Conservation (phyloP, 2,797 vertebrate species). For the Eurystomus glaucurus region DNA sequence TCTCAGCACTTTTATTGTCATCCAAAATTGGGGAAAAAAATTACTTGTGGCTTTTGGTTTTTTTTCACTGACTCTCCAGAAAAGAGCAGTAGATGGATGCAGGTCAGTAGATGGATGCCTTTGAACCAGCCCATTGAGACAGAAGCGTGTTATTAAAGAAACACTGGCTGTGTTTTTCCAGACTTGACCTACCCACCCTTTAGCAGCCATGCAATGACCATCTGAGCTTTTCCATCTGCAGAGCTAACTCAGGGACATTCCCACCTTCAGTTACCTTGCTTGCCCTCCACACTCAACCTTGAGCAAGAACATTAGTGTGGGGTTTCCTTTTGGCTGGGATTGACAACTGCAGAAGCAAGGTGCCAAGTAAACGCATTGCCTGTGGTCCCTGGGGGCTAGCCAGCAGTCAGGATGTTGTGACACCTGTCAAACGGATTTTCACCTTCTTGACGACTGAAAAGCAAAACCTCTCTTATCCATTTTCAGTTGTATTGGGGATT, state of each 20-base stretch:
- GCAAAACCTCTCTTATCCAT: slow-evolving; percentile 52
- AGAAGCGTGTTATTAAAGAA: not conserved
- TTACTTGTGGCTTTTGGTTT: not conserved
- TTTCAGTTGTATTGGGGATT: slow-evolving; percentile 68
- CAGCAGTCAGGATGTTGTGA: slow-evolving; percentile 74
- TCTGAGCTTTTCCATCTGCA: not conserved
- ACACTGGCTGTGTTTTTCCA: not conserved
- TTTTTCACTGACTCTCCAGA: not conserved
- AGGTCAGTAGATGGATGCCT: not conserved
- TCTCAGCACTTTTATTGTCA: not conserved
- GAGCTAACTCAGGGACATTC: not conserved
- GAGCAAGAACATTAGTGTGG: slow-evolving; percentile 4
- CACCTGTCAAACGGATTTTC: slow-evolving; percentile 73
- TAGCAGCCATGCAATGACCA: not conserved
- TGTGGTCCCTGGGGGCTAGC: slow-evolving; percentile 15
- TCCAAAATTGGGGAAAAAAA: not conserved
- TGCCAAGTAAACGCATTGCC: not conserved
- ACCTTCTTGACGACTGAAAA: slow-evolving; percentile 65
- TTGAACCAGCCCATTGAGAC: not conserved
- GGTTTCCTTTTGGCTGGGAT: slow-evolving; percentile 45
- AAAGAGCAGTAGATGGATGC: not conserved
- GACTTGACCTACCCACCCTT: not conserved
- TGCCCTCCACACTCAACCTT: slow-evolving; percentile 14
- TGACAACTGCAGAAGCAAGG: slow-evolving; percentile 25
- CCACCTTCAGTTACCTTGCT: not conserved